Conservation (phyloP, 2,797 vertebrate species). For the Coilia nasus region DNA sequence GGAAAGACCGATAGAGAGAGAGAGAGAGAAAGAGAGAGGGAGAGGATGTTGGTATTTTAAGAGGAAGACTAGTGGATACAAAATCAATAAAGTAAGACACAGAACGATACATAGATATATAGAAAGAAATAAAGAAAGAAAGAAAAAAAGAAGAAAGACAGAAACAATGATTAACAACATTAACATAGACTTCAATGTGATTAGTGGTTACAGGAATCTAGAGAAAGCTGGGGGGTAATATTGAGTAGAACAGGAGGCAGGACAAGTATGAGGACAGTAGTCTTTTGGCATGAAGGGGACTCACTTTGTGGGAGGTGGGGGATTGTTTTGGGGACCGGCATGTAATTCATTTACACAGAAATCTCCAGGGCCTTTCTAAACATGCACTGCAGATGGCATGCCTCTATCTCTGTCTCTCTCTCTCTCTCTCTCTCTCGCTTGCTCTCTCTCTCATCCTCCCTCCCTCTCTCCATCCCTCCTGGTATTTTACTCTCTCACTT, state of each 20-base stretch:
- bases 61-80: background rate
- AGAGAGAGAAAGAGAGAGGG: no score
- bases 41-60: no score
- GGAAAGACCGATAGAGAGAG: background rate
- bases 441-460: conserved; percentile 43
- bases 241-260: background rate
- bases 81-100: no score
- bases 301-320: conserved; percentile 45
- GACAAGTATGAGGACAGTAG: background rate
- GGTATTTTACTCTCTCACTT: conserved; percentile 18
- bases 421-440: conserved; percentile 47
- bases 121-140: no score
- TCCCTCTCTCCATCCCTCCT: background rate
- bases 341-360: conserved; percentile 63
- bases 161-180: background rate
- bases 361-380: conserved; percentile 43
- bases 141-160: background rate
- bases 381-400: conserved; percentile 36
- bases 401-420: no score
- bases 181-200: background rate
- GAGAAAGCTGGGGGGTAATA: background rate
- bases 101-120: no score
- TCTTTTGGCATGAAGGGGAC: background rate
- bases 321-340: conserved; percentile 56
- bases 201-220: background rate